These are phyloP conservation scores for Caiman crocodilus DNA, from an alignment of 2,797 vertebrate genomes.

Conservation along the genomic window DNA sequence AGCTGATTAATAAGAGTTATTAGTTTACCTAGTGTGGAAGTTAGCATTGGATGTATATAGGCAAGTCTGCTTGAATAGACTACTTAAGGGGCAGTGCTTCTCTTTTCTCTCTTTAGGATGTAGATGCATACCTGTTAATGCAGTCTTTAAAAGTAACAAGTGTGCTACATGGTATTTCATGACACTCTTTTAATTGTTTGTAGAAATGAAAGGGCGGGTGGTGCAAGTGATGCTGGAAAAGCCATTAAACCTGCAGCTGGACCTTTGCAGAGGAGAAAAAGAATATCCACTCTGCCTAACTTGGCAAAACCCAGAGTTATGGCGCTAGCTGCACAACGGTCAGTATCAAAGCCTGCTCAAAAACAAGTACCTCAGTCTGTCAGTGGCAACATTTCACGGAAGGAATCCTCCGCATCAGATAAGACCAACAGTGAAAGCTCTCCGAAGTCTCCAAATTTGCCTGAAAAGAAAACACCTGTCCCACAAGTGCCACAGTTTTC, in stretches of 20 bases:
- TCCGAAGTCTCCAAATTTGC: conserved; percentile 73
- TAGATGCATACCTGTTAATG: background rate
- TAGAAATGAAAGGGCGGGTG: conserved; percentile 79
- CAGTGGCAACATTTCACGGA: conserved; percentile 29
- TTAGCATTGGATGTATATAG: background rate
- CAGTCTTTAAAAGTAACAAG: background rate
- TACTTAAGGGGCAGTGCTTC: background rate
- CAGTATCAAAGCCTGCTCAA: conserved; percentile 70
- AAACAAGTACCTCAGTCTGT: conserved; percentile 51
- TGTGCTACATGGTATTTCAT: conserved; percentile 4
- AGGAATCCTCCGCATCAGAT: conserved; percentile 49
- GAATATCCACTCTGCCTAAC: conserved; percentile 85
- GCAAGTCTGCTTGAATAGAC: background rate
- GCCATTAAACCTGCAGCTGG: conserved; percentile 67
- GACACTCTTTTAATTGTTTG: conserved; percentile 44
- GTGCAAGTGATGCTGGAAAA: conserved; percentile 66
- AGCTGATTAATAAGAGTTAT: background rate
- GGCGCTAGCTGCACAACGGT: conserved; percentile 73
- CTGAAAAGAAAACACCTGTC: conserved; percentile 76
- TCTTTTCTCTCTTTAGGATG: too few species aligned
- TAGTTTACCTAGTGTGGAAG: background rate
- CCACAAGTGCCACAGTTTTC: conserved; percentile 80
- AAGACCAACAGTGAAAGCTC: conserved; percentile 43
- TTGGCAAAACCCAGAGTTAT: conserved; percentile 85
- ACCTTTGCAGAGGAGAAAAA: conserved; percentile 89